Evolutionary conservation across 2,888 invertebrate genomes (phyloP), one percentile per base, ranked within the genome.

Genomic region (Troilus luridus): DNA sequence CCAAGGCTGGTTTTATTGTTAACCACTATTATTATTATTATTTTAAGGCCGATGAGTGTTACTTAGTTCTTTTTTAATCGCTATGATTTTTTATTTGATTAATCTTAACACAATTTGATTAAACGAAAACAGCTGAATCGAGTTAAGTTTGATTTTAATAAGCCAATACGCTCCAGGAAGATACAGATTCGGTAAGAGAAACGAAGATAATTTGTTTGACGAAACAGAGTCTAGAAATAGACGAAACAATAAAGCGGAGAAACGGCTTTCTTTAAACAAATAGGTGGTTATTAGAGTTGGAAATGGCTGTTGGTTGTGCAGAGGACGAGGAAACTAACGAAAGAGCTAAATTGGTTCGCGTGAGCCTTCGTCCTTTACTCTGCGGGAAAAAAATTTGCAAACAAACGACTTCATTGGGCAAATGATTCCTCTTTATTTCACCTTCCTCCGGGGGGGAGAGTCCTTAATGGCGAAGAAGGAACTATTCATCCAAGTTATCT

Each of bases 201-300:
- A 5, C 7, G 17, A 19, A 77, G 19, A 77, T 17, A 77, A 77
- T 41, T 41, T 77, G 72, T 41, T 77, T 7, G 0, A 17, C 41
- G 41, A 17, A 41, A 8, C 72, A 27, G 41, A 41, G 0, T 77
- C 24, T 27, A 77, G 27, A 77, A 77, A 77, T 77, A 9, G 41
- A 77, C 17, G 7, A 77, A 41, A 41, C 8, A 77, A 77, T 77
- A 17, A 0, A 17, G 72, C 41, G 72, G 19, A 7, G 72, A 41
- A 77, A 77, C 72, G 5, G 72, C 12, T 41, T 77, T 77, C 41
- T 77, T 77, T 77, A 41, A 77, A 77, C 72, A 77, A 77, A 77
- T 77, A 17, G 72, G 17, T 27, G 27, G 72, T 77, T 77, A 77
- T 77, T 77, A 77, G 72, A 77, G 72, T 9, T 14, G 27, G 72